Evolutionary conservation across 2,888 invertebrate genomes (phyloP), one percentile per base, ranked within the genome.

Genomic region (Melieria omissa): DNA sequence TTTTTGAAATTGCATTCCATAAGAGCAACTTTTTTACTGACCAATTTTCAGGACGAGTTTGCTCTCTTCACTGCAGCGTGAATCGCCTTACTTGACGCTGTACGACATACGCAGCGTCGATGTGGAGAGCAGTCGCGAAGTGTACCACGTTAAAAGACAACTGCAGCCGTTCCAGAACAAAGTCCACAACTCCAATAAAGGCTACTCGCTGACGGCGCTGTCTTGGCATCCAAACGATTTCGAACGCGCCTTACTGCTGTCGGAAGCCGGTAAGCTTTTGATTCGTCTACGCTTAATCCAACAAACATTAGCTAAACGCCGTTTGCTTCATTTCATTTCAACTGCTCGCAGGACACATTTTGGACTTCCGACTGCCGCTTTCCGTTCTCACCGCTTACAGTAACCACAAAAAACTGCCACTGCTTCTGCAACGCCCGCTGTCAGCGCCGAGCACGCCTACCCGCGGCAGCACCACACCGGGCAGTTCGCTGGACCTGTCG

Each of bases 151-250:
- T 47, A 94, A 94, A 83, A 88, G 94, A 79, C 90, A 90, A 72
- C 89, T 92, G n/a, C 80, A 85, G 65, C 87, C 87, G 3, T 83
- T 86, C 57, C 80, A 82, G 46, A 77, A 80, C 8, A 85, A 83
- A 66, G 79, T 81, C 70, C 81, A 83, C 70, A 73, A 78, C 5
- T 76, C 80, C 4, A 80, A 80, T 5, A 86, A 84, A 63, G 80
- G 81, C 0, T 76, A 81, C 4, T 76, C 79, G 0, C 75, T 96
- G 12, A 91, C 92, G 9, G 93, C 95, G 73, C 94, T 95, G 86
- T 91, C 93, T 49, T 98, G 98, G 96, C 97, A 98, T 88, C 93
- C 94, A 2, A 89, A 89, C 5, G 92, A 95, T 81, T 93, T 84
- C 49, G 87, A 87, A 75, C 79, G 86, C 5, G 82, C 84, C 4